A percentile compares a stretch with the other conserved stretches of the same genome.
phyloP scores from a whole-genome alignment of 2,888 invertebrate species.

The Hypercompe scribonia region DNA sequence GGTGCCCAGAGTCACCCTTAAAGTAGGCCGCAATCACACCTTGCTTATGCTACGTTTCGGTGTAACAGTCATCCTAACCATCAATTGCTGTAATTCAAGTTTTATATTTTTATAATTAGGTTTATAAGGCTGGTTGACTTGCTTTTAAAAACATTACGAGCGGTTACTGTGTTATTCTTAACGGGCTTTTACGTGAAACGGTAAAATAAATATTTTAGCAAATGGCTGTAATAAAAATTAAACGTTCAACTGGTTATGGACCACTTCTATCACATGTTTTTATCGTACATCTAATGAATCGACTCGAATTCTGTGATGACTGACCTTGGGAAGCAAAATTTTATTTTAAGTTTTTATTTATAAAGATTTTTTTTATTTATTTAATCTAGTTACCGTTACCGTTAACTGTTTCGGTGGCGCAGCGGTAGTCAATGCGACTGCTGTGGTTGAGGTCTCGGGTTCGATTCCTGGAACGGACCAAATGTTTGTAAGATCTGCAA shows the following conservation, averaged over 20 bases:
- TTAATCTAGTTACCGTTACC: too few species aligned
- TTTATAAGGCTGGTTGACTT: conserved; percentile 64
- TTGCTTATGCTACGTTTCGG: conserved; percentile 43
- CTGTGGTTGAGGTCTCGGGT: too few species aligned
- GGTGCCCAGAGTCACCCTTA: too few species aligned
- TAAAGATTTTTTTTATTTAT: too few species aligned
- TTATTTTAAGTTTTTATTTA: not conserved
- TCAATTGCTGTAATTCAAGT: conserved; percentile 52
- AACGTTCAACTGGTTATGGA: conserved; percentile 29
- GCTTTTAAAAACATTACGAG: conserved; percentile 58
- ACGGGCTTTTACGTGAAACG: conserved; percentile 39
- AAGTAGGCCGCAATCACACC: too few species aligned
- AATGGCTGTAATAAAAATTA: conserved; percentile 44
- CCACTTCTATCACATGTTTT: not conserved
- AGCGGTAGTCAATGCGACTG: too few species aligned
- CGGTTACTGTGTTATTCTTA: conserved; percentile 47
- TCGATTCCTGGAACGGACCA: too few species aligned
- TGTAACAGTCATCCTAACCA: conserved; percentile 56
- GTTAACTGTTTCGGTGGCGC: too few species aligned
- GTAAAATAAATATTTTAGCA: conserved; percentile 47
- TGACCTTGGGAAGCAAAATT: not conserved
- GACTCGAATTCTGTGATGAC: not conserved
- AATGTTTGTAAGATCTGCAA: too few species aligned
- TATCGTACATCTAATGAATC: not conserved
- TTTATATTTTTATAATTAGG: conserved; percentile 73